Evolutionary conservation across 2,113 vertebrate species (phyloP).

Genomic region (Glaucidium brasilianum): DNA sequence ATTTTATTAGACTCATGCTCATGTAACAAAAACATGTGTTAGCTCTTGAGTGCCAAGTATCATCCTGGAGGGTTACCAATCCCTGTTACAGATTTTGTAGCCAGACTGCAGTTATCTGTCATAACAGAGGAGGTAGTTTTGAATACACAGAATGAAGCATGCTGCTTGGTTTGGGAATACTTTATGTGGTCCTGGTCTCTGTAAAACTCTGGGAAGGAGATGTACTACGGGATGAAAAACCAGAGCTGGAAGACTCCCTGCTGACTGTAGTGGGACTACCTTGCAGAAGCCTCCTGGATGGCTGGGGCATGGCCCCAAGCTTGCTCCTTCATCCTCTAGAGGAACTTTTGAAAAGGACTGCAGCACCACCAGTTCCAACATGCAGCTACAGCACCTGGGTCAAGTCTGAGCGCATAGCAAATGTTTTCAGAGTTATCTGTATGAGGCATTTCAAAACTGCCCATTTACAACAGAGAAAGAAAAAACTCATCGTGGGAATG

Average conservation of each 20-base stretch:
- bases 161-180: slow-evolving; percentile 25
- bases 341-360: neutral
- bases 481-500: neutral
- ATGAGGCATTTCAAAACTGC: neutral
- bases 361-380: neutral
- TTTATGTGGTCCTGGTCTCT: neutral
- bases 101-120: slow-evolving; percentile 56
- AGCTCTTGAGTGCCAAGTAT: slow-evolving; percentile 52
- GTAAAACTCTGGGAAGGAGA: neutral
- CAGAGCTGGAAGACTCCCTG: neutral
- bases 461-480: neutral
- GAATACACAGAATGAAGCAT: neutral
- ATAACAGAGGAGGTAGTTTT: slow-evolving; percentile 45
- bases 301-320: neutral
- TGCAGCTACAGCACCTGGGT: neutral
- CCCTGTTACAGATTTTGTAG: slow-evolving; percentile 22
- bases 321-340: neutral
- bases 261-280: neutral
- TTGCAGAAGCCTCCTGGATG: neutral
- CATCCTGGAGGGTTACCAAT: slow-evolving; percentile 60
- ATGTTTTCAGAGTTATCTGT: neutral
- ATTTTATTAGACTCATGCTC: slow-evolving; percentile 65
- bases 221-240: too few relatives aligned
- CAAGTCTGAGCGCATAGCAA: neutral
- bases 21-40: slow-evolving; percentile 59